Evolutionary conservation across 2,888 invertebrate species (phyloP), one percentile per base, ranked within the genome.

Genomic region (Dyspetes luteomarginatus): DNA sequence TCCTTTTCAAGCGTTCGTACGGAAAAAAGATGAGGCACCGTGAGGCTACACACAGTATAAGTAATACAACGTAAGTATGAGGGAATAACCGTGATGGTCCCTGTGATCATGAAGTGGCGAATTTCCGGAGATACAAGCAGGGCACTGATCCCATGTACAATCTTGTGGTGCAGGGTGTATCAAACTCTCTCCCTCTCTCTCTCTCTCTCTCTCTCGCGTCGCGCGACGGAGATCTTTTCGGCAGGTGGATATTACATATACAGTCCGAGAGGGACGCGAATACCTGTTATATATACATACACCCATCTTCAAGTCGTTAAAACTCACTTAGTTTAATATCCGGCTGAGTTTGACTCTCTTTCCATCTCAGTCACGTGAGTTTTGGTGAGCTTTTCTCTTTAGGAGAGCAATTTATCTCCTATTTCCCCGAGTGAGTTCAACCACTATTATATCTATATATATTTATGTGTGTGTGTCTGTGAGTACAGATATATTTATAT

Each of bases 291-390:
- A 24, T 24, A 24, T 50, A 19, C 64, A 60, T 62, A 73, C 30
- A 19, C 24, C 50, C 62, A 73, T 73, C 82, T 85, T 86, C 82
- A 65, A 85, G 87, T 86, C 91, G 89, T 91, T 91, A 91, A 91
- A 90, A 87, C 86, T 91, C 89, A 89, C 89, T 91, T 91, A 90
- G 90, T 89, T 87, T 90, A 89, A 88, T 89, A 88, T 87, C 85
- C 78, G 85, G 86, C 79, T 83, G 86, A 90, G 88, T 88, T 86
- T 86, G 85, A 85, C 85, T 86, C 84, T 78, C 85, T 62, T n/a
- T 65, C 68, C 68, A 78, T 79, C 71, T 68, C 81, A 81, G 82
- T 85, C 84, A 80, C 77, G 55, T 19, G 72, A 56, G 36, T 76
- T 81, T 76, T 60, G 55, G 72, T 55, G 68, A 55, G 80, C 36